Conservation (phyloP, 2,113 vertebrate genomes). For the Brachyhypopomus gauderio region DNA sequence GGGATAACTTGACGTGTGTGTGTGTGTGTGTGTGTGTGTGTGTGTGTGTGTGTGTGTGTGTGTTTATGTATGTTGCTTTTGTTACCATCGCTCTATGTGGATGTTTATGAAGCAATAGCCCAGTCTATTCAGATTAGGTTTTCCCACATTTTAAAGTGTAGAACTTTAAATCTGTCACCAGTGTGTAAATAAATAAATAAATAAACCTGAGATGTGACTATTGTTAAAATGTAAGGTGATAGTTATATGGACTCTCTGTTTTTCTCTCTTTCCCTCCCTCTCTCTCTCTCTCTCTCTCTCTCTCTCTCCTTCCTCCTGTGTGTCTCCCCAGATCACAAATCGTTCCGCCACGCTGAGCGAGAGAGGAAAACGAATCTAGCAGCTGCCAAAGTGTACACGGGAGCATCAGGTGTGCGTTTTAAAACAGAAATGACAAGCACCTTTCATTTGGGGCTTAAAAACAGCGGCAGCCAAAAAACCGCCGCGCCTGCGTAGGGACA, state of each 20-base stretch:
- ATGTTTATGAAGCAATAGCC: background rate
- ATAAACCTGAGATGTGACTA: background rate
- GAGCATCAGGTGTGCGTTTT: slow-evolving; percentile 49
- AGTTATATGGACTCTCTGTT: slow-evolving; percentile 21
- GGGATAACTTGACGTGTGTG: slow-evolving; percentile 18
- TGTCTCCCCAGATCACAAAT: slow-evolving; percentile 42
- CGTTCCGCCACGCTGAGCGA: slow-evolving; percentile 9
- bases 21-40: background rate
- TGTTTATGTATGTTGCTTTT: background rate
- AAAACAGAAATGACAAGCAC: slow-evolving; percentile 54
- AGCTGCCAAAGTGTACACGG: slow-evolving; percentile 36
- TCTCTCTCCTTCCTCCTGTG: background rate
- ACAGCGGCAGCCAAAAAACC: slow-evolving; percentile 65
- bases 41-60: background rate
- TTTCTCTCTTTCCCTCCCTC: background rate
- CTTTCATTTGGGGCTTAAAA: slow-evolving; percentile 61
- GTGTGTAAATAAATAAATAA: too few species aligned
- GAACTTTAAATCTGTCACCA: background rate
- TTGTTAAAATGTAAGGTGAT: slow-evolving; percentile 27
- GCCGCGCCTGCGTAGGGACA: slow-evolving; percentile 65
- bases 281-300: background rate
- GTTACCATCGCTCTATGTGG: background rate
- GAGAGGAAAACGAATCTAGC: slow-evolving; percentile 41
- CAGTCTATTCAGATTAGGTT: too few species aligned
- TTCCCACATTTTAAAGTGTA: background rate